Base-by-base conservation (phyloP, 2,113 vertebrate species). In the Hippoglossus stenolepis region DNA sequence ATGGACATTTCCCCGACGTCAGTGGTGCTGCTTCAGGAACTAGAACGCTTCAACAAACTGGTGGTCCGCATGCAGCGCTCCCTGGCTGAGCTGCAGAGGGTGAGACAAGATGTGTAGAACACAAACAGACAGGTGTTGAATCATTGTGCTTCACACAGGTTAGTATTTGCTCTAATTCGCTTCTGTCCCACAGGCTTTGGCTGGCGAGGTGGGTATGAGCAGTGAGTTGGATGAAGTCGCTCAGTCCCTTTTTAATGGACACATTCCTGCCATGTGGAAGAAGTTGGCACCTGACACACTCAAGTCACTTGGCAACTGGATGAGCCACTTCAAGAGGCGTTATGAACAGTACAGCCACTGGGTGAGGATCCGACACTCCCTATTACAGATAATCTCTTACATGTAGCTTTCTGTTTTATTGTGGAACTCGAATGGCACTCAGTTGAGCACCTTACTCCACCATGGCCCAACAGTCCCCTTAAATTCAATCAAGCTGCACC, bases 171-270 rank as follows among this genome's bases (percentile, higher is more conserved):
- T 58, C 43, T 64, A 4, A 59, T 38, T 70, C 28, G 62, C 2
- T 20, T 69, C n/a, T 77, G n/a, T 79, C 11, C 24, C 40, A 0
- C 78, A 99, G 98, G 97, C 97, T 45, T 86, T 99, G 94, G 95
- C 96, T 1, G 98, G 97, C 21, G 96, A 99, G 14, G 97, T 99
- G 0, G 98, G 97, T 0, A 99, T 99, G 97, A 99, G 97, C 95
- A 97, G 75, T 3, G 97, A 98, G 77, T 82, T 98, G 80, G 98
- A 99, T 0, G 96, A 98, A 0, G 95, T 99, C 11, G 95, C 97
- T 61, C 92, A 89, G 58, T 95, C 98, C 0, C 95, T 99, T 70
- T 98, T 97, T 62, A 94, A 98, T 0, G 97, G 96, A 1, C 94
- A 96, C 15, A 97, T 99, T 64, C 98, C 98, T 0, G 70, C 51